Evolutionary conservation across 2,888 invertebrate species (phyloP), one percentile per base, ranked within the genome.

Genomic region (Eupithecia subfuscata): DNA sequence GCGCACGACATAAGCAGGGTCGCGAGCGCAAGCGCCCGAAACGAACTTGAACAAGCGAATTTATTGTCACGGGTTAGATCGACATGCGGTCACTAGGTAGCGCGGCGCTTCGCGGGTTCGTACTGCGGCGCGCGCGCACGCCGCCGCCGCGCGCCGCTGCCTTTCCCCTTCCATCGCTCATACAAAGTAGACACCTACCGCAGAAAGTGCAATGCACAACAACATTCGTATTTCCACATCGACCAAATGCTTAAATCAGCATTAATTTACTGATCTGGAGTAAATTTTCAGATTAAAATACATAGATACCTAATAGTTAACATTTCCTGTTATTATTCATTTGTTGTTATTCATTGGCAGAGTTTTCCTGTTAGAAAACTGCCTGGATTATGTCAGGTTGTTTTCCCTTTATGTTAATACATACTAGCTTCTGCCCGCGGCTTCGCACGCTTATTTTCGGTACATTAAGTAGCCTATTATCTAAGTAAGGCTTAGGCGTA

Each of bases 1-100:
- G 91, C 88, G 92, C 92, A 91, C 90, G 95, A 92, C 95, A 95
- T 95, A 94, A 82, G 92, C 90, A 90, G 89, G 86, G 85, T 87
- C 84, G 87, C 87, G 94, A 92, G 93, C 92, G 94, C 92, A 89
- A 89, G 83, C 93, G 94, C 95, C 89, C 93, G 89, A 85, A 85
- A 84, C 89, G 82, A 86, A 83, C 88, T 90, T 81, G 89, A 87
- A 89, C 87, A 88, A 81, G 85, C 87, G 93, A 92, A 92, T 93
- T 93, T 94, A 94, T 95, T 94, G 95, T 94, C 94, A 94, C 95
- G 91, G 87, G 86, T 86, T 79, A 77, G 81, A 81, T 75, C 80
- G 82, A 84, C 77, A 79, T 82, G 81, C 84, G 82, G 83, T 87
- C 89, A 91, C 91, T 86, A 89, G 89, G 87, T 90, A 85, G 86